Evolutionary conservation across 2,888 invertebrate species (phyloP).

Genomic region (Drosophila meridionalis): DNA sequence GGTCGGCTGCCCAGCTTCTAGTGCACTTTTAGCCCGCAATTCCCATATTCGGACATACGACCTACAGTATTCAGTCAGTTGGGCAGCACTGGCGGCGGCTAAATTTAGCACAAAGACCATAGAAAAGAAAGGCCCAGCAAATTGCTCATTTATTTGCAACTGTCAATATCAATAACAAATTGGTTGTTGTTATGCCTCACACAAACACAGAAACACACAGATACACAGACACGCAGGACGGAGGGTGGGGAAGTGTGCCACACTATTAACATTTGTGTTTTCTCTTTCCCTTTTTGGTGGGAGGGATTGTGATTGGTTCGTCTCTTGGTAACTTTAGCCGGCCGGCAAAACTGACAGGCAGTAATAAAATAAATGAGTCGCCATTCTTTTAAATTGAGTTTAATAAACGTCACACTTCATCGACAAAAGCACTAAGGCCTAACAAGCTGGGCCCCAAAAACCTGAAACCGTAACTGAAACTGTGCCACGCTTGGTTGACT

Average conservation of each 20-base stretch:
- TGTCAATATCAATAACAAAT: conserved; percentile 82
- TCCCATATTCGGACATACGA: conserved; percentile 9
- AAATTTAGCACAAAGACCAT: conserved; percentile 50
- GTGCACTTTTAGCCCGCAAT: conserved; percentile 38
- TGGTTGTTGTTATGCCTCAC: conserved; percentile 75
- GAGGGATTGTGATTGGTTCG: conserved; percentile 48
- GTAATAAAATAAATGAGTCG: conserved; percentile 81
- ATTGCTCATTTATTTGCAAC: conserved; percentile 81
- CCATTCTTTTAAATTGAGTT: conserved; percentile 81
- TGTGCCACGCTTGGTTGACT: conserved; percentile 67
- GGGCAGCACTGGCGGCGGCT: conserved; percentile 29
- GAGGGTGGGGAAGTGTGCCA: conserved; percentile 62
- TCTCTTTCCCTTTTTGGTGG: conserved; percentile 12
- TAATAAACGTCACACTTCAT: conserved; percentile 81
- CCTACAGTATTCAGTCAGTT: conserved; percentile 34
- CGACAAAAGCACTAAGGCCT: conserved; percentile 71
- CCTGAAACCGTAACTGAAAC: conserved; percentile 57
- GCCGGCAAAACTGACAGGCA: conserved; percentile 69
- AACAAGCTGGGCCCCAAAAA: conserved; percentile 46
- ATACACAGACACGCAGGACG: conserved; percentile 33
- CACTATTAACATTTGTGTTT: conserved; percentile 69
- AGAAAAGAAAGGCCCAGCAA: conserved; percentile 58
- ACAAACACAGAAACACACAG: conserved; percentile 56
- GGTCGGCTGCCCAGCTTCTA: conserved; percentile 35
- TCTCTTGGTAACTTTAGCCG: conserved; percentile 67